Conservation (phyloP, 2,888 invertebrate species). For the Sycophila texana region DNA sequence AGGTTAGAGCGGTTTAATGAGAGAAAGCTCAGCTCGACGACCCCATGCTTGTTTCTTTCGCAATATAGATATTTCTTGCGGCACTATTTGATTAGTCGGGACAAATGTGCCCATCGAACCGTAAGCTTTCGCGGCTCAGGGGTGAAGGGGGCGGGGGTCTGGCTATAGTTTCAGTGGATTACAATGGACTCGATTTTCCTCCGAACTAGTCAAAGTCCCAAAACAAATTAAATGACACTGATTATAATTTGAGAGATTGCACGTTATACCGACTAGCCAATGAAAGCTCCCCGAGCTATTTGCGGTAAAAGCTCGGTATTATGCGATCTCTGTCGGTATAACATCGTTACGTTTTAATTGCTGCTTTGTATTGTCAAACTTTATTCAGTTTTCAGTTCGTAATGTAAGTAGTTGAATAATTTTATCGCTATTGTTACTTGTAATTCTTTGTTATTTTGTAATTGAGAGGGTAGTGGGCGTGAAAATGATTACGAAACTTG, state of each 20-base stretch:
- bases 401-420: no score
- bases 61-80: not conserved
- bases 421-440: no score
- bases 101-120: constrained; percentile 2
- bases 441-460: no score
- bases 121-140: not conserved
- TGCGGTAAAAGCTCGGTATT: no score
- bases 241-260: constrained; percentile 4
- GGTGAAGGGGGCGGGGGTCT: not conserved
- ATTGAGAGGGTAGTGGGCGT: no score
- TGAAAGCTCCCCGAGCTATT: no score
- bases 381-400: no score
- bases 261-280: not conserved
- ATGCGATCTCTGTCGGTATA: no score
- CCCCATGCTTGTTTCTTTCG: constrained; percentile 1
- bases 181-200: constrained; percentile 22
- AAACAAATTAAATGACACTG: constrained; percentile 18
- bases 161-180: not conserved
- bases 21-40: not conserved
- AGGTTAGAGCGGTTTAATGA: not conserved
- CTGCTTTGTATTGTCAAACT: no score
- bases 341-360: no score
- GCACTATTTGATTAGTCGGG: constrained; percentile 17
- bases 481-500: no score
- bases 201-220: constrained; percentile 1